Base-by-base conservation (phyloP, 2,797 vertebrate genomes). In the Molossus alvarezi region DNA sequence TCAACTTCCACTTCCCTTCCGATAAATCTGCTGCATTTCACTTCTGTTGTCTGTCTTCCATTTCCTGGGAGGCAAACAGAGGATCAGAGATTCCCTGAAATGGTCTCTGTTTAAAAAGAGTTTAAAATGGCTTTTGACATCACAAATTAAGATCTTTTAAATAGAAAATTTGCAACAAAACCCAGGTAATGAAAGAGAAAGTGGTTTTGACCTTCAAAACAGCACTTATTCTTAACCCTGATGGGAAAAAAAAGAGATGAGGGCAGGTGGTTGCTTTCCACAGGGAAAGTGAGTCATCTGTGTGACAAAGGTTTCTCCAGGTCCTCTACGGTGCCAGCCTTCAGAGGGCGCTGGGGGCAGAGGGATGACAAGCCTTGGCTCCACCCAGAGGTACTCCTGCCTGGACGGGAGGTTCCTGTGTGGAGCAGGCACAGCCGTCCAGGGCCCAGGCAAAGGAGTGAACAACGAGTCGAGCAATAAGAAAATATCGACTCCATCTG, bases 141-240 rank as follows among this genome's bases (percentile, higher is more conserved):
- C 62, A 77, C 62, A 67, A 65, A 84, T 65, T 71, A 84, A 90
- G 79, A 2, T 55, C 25, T 79, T 96, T 85, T 82, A 84, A 95
- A 79, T 12, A 89, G 69, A 88, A 75, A 62, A 51, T 71, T 72
- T 92, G 18, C 15, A 73, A 33, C 15, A 85, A 86, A 90, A 81
- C 58, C 17, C 79, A 88, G 48, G 20, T 90, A 85, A 83, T 91
- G 51, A 77, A 29, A 90, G 82, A 77, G 41, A 92, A 89, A 81
- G 25, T 75, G 48, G 21, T 76, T 91, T 81, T 79, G 86, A 41
- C 69, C 71, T 90, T 92, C 51, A 80, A 2, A 90, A 55, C 53
- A 55, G 25, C 80, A 51, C 67, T 83, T 94, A 58, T 10, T 86
- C 25, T 88, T 77, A 65, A 48, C 14, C 41, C 57, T 79, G 20